Base-by-base conservation (phyloP, 2,797 vertebrate genomes). In the Syngnathus rostellatus region DNA sequence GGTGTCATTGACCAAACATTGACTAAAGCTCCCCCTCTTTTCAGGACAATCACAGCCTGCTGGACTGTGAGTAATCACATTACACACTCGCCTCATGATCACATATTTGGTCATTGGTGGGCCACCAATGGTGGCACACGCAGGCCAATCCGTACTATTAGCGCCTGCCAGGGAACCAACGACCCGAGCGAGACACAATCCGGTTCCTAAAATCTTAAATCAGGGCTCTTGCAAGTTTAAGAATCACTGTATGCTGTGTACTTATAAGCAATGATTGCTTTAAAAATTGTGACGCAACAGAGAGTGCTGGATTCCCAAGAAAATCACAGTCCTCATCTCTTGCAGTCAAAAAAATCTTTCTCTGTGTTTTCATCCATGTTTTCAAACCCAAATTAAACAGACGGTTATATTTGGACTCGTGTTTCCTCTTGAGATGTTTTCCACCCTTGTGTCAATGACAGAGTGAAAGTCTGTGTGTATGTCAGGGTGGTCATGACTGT, bases 1-100 rank as follows among this genome's bases (percentile, higher is more conserved):
- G 81, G 87, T 85, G 81, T 88, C 81, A 78, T 10, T 89, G 86
- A 83, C 85, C 82, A 59, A 62, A 80, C 70, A 81, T 31, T 31
- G 31, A 84, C 85, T 79, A 31, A 31, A 31, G 83, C 80, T 86
- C 79, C 60, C 71, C 61, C 72, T 79, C 69, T 73, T 78, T 75
- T 74, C 70, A 81, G 81, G 70, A 82, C 81, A 82, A 85, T 81
- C 71, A 70, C 72, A n/a, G 69, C 74, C 71, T 73, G 69, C 64
- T 77, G 72, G 63, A 67, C 79, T 72, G 5, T 73, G 67, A 72
- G 72, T 88, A 89, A 89, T 87, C 81, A 3, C 71, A 85, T 89
- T 89, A 89, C 80, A 77, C 63, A 65, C 76, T 31, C 38, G 63
- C 60, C 62, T 75, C 66, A 31, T 31, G 58, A 69, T 65, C 70